These are phyloP conservation scores for Micrastur ruficollis DNA, from an alignment of 2,797 vertebrate species.

Conservation along the genomic window DNA sequence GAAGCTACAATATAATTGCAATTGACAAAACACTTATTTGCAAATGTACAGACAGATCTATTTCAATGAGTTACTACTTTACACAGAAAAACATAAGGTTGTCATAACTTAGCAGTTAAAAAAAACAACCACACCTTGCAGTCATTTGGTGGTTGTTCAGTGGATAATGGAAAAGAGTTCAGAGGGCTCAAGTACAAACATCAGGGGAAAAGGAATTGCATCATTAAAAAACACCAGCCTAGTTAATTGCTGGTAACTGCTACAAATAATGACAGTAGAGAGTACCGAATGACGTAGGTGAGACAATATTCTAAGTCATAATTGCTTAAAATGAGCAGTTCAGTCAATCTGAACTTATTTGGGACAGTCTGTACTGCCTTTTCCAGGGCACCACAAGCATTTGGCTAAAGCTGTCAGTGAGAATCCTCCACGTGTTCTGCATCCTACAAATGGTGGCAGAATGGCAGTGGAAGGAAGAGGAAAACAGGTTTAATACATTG, in stretches of 20 bases:
- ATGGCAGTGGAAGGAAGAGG: background rate
- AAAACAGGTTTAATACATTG: background rate
- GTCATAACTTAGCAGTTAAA: background rate
- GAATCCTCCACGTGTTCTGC: background rate
- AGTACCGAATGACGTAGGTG: background rate
- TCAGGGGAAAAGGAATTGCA: background rate
- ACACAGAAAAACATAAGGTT: background rate
- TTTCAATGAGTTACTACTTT: background rate
- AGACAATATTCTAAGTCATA: background rate
- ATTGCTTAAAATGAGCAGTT: background rate
- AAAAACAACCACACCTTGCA: background rate
- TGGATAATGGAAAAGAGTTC: background rate
- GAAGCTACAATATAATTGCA: background rate
- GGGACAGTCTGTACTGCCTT: background rate
- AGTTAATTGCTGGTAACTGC: slow-evolving; percentile 11
- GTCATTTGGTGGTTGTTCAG: background rate
- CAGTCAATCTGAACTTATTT: background rate
- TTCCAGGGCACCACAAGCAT: background rate
- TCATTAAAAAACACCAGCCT: background rate
- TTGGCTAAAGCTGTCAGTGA: background rate
- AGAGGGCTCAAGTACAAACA: background rate
- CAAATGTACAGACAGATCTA: background rate
- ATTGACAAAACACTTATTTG: background rate
- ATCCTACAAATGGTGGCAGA: background rate
- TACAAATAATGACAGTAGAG: background rate